Conservation (phyloP, 2,888 invertebrate species). For the Eristalis pertinax region DNA sequence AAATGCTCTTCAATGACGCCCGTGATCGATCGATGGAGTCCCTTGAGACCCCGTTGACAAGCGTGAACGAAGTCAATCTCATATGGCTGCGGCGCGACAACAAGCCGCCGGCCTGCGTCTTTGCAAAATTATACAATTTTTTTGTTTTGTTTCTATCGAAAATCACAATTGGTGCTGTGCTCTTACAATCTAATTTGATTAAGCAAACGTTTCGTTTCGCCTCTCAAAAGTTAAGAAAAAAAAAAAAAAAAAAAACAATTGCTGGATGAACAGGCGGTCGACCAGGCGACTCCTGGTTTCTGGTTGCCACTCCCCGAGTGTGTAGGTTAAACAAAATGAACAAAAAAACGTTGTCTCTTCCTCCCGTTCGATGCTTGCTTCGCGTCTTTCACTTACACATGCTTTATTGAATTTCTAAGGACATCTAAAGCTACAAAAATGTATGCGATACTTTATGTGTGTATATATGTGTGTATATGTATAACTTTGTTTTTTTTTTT, state of each 20-base stretch:
- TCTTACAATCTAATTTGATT: conserved; percentile 63
- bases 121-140: neutral
- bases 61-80: conserved; percentile 41
- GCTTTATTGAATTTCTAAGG: conserved; percentile 52
- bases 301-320: too few species aligned
- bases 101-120: too few species aligned
- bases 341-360: too few species aligned
- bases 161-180: conserved; percentile 74
- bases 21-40: too few species aligned
- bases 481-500: conserved; percentile 11
- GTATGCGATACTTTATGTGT: conserved; percentile 55
- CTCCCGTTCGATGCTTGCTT: too few species aligned
- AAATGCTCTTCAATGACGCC: too few species aligned
- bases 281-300: too few species aligned
- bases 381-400: conserved; percentile 3
- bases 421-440: conserved; percentile 71
- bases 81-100: conserved; percentile 64
- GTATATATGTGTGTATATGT: neutral
- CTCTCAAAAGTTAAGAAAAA: too few species aligned
- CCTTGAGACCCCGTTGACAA: too few species aligned
- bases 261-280: too few species aligned
- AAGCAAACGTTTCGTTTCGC: neutral
- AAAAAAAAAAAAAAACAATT: too few species aligned
- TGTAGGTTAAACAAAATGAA: too few species aligned
- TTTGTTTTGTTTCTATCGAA: conserved; percentile 70